Conservation (phyloP, 2,888 invertebrate genomes). For the Acrobasis consociella region DNA sequence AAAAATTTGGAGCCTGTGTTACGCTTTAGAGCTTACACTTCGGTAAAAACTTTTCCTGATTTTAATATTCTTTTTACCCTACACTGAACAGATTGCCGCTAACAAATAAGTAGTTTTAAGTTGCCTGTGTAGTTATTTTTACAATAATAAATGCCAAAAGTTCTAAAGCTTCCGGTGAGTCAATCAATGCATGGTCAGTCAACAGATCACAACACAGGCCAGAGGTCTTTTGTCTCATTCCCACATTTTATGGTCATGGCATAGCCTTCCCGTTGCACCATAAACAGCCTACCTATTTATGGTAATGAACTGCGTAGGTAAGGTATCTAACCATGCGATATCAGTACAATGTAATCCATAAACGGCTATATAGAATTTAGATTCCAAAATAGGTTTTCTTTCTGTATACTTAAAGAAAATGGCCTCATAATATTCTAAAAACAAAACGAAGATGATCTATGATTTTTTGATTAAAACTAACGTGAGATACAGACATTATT, state of each 20-base stretch:
- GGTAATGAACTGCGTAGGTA: conserved; percentile 14
- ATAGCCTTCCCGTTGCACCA: conserved; percentile 17
- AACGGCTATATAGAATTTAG: background rate
- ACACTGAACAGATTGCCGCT: background rate
- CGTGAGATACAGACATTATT: no score
- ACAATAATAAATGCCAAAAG: conserved; percentile 29
- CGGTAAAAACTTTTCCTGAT: background rate
- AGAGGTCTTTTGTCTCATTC: conserved; percentile 26
- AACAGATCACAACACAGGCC: conserved; percentile 38
- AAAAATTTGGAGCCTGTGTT: conserved; percentile 37
- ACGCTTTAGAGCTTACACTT: background rate
- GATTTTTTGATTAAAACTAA: no score
- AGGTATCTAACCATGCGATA: background rate
- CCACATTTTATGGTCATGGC: conserved; percentile 20
- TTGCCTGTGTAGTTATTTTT: background rate
- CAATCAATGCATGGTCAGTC: conserved; percentile 48
- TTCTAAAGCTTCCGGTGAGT: conserved; percentile 58
- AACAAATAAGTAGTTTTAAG: background rate
- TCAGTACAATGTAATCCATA: background rate
- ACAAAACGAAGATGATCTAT: no score
- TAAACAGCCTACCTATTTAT: conserved; percentile 20
- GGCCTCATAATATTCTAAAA: no score
- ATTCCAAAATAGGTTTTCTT: background rate
- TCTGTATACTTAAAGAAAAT: no score
- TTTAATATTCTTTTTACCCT: background rate